phyloP scores from a whole-genome alignment of 1,140 invertebrate species.

The Colletes latitarsis region DNA sequence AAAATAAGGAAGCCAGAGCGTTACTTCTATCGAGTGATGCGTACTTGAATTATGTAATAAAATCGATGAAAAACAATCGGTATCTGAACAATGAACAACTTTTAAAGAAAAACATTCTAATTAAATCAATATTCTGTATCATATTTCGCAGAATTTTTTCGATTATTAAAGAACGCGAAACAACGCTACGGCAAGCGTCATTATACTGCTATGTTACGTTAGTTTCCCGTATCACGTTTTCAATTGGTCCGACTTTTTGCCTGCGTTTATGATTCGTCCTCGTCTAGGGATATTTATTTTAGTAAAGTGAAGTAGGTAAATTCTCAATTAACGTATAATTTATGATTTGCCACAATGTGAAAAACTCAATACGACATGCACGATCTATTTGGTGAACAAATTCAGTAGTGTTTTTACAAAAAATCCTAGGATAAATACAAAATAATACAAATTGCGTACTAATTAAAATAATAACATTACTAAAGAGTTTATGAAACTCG shows the following conservation, averaged over 20 bases:
- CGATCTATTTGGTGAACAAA: too few species aligned
- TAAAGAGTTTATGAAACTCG: too few species aligned
- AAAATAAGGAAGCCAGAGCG: too few species aligned
- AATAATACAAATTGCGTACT: too few species aligned
- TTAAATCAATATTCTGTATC: background rate
- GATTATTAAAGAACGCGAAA: background rate
- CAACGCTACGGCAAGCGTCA: background rate
- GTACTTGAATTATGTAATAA: background rate
- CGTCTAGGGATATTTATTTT: background rate
- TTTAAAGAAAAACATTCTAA: background rate
- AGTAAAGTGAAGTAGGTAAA: background rate
- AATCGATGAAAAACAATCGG: background rate
- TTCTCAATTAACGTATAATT: too few species aligned
- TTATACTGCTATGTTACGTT: slow-evolving; percentile 2
- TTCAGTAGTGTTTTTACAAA: too few species aligned
- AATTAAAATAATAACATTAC: too few species aligned
- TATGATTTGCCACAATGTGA: too few species aligned
- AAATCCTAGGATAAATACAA: too few species aligned
- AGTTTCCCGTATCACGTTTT: background rate
- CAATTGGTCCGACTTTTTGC: background rate
- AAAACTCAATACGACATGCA: too few species aligned
- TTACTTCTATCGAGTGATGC: too few species aligned
- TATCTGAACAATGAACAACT: background rate
- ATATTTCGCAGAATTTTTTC: background rate
- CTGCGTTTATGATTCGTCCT: background rate